These are phyloP conservation scores for Battus philenor DNA, from an alignment of 1,140 invertebrate species.

Conservation along the genomic window DNA sequence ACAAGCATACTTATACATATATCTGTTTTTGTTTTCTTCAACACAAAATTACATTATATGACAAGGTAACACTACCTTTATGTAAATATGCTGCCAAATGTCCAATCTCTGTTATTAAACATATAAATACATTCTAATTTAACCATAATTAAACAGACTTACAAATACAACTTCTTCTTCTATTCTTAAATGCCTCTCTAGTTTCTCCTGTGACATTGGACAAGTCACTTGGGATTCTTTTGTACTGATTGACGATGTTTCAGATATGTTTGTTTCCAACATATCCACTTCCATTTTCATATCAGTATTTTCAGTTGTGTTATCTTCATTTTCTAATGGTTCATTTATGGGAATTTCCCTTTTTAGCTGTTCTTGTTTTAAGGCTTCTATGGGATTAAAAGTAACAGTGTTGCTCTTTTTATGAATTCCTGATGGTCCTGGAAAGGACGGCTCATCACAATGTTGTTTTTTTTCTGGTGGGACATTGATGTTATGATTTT, in stretches of 20 bases:
- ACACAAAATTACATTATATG: too few species aligned
- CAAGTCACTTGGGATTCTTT: background rate
- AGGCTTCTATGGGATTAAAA: slow-evolving; percentile 37
- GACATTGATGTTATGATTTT: slow-evolving; percentile 8
- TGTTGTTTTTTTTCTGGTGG: slow-evolving; percentile 11
- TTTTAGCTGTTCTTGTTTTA: slow-evolving; percentile 29
- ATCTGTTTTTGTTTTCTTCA: too few species aligned
- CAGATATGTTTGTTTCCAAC: background rate
- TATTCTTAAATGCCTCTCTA: slow-evolving; percentile 57
- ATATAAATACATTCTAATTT: slow-evolving; percentile 19
- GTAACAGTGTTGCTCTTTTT: slow-evolving; percentile 18
- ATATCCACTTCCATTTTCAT: slow-evolving; percentile 3
- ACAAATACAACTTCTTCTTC: slow-evolving; percentile 74
- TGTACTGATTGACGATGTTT: slow-evolving; percentile 3
- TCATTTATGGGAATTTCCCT: slow-evolving; percentile 12
- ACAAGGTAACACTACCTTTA: background rate
- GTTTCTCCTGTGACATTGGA: slow-evolving; percentile 32
- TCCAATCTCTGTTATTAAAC: too few species aligned
- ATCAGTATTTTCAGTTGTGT: background rate
- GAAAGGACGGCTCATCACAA: slow-evolving; percentile 17
- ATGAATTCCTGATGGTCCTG: slow-evolving; percentile 27
- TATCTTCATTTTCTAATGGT: slow-evolving; percentile 15
- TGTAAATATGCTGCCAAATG: background rate
- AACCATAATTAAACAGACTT: slow-evolving; percentile 30
- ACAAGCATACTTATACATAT: too few species aligned